phyloP scores from a whole-genome alignment of 1,140 invertebrate species.

The Lepidurus apus region DNA sequence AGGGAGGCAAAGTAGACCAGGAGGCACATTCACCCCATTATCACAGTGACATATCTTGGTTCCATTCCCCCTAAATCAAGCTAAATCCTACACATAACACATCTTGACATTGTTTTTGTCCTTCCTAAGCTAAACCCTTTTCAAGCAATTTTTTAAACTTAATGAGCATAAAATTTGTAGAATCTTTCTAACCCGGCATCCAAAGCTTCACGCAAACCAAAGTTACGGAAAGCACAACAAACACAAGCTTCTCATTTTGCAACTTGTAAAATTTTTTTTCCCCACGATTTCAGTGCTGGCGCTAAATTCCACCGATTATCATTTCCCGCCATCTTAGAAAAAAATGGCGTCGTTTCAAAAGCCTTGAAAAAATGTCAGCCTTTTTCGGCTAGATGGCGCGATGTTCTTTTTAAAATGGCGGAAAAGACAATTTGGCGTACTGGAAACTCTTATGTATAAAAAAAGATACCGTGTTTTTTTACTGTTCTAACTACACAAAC shows the following conservation, averaged over 20 bases:
- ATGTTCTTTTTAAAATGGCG: too few relatives aligned
- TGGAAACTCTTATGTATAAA: too few relatives aligned
- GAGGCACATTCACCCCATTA: constrained; percentile 21
- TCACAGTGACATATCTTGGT: constrained; percentile 21
- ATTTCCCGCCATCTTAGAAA: too few relatives aligned
- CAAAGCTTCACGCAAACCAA: background rate
- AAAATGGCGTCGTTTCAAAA: too few relatives aligned
- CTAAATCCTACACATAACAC: background rate
- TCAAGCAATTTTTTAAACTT: background rate
- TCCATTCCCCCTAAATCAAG: background rate
- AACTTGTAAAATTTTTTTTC: background rate
- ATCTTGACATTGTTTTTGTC: background rate
- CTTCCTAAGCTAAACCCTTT: background rate
- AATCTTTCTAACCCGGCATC: background rate
- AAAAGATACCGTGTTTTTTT: too few relatives aligned
- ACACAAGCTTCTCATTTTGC: background rate
- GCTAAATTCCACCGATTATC: too few relatives aligned
- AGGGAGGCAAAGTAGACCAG: constrained; percentile 21
- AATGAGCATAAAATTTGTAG: constrained; percentile 6
- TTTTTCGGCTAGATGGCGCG: too few relatives aligned
- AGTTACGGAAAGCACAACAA: background rate
- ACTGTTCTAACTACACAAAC: background rate
- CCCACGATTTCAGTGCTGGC: too few relatives aligned
- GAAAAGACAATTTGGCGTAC: too few relatives aligned
- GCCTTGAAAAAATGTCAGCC: too few relatives aligned